A percentile compares a stretch with the other conserved stretches of the same genome.
Evolutionary conservation across 2,888 invertebrate species (phyloP).

Genomic region (Automeris io): DNA sequence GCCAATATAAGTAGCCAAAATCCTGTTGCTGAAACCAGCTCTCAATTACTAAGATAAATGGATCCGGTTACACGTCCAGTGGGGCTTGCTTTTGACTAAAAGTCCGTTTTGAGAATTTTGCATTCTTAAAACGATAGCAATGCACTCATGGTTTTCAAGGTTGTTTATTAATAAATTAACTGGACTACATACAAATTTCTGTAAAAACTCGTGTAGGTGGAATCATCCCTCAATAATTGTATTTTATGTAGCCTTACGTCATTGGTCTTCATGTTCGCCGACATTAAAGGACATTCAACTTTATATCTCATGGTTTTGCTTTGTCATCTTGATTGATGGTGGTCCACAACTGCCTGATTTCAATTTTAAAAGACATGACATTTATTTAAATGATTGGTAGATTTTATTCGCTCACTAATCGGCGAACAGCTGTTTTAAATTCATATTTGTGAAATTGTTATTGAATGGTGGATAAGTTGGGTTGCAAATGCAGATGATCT

Average conservation of each 20-base stretch:
- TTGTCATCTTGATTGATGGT: constrained; percentile 30
- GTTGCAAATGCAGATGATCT: no score
- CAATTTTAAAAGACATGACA: constrained; percentile 18
- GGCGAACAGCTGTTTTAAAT: no score
- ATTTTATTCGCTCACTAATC: constrained; percentile 21
- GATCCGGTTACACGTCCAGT: constrained; percentile 1
- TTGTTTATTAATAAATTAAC: not conserved
- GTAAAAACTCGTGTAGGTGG: constrained; percentile 17
- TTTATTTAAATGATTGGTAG: constrained; percentile 23
- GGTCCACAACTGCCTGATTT: constrained; percentile 16
- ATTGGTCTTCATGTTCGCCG: constrained; percentile 18
- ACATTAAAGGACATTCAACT: constrained; percentile 36
- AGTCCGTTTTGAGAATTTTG: not conserved
- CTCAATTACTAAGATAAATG: constrained; percentile 2
- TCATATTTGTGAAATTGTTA: no score
- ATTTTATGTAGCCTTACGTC: constrained; percentile 26
- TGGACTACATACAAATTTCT: not conserved
- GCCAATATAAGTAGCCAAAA: not conserved
- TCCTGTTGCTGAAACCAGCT: not conserved
- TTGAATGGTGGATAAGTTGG: no score
- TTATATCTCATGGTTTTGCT: constrained; percentile 15
- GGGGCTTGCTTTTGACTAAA: not conserved
- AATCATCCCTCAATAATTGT: constrained; percentile 25
- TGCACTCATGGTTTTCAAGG: not conserved
- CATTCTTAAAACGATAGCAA: not conserved